A percentile compares a stretch with the other conserved stretches of the same genome.
phyloP scores from a whole-genome alignment of 2,113 vertebrate species.

The Penelope pileata region DNA sequence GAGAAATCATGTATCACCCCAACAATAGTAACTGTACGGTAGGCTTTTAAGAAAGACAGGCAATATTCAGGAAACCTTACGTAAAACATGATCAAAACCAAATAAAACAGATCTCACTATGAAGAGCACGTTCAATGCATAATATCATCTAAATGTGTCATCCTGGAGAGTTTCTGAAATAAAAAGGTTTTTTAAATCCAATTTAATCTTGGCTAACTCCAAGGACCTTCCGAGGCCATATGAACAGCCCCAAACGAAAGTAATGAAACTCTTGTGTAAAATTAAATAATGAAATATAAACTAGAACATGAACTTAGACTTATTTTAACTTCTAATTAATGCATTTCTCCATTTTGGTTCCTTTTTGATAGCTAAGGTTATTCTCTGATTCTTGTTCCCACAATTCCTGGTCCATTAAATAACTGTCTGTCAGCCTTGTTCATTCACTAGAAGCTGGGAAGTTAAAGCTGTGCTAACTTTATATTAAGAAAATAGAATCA shows the following conservation, averaged over 20 bases:
- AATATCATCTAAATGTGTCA: background rate
- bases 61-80: background rate
- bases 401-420: background rate
- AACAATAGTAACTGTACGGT: background rate
- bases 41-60: background rate
- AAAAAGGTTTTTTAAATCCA: background rate
- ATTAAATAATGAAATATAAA: conserved; percentile 21
- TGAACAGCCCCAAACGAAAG: background rate
- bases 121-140: background rate
- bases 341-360: background rate
- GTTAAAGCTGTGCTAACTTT: background rate
- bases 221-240: background rate
- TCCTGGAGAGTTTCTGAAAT: background rate
- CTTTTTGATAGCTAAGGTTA: background rate
- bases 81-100: background rate
- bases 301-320: background rate
- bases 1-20: background rate
- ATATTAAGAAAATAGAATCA: background rate
- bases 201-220: background rate
- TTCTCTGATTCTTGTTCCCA: background rate
- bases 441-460: background rate
- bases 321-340: conserved; percentile 11
- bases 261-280: background rate
- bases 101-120: background rate
- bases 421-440: background rate